phyloP scores from a whole-genome alignment of 2,797 vertebrate species.

The Thripadectes ignobilis region DNA sequence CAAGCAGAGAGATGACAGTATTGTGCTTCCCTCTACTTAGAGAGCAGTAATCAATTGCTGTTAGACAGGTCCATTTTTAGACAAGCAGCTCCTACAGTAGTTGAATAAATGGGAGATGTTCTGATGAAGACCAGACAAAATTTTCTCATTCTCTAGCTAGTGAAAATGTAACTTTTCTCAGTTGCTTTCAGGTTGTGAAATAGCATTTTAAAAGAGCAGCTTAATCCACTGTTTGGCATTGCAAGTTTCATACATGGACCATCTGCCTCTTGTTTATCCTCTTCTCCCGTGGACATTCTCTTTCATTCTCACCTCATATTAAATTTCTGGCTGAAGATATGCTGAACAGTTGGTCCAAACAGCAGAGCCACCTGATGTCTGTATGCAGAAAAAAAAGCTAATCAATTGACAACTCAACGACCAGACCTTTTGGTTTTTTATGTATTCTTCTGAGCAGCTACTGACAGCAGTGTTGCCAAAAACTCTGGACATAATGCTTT shows the following conservation, averaged over 20 bases:
- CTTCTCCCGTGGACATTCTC: constrained; percentile 11
- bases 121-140: background rate
- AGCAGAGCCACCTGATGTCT: constrained; percentile 42
- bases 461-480: background rate
- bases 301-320: constrained; percentile 43
- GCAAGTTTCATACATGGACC: constrained; percentile 17
- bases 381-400: constrained; percentile 41
- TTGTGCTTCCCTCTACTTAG: background rate
- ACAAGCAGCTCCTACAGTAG: background rate
- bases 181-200: background rate
- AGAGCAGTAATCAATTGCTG: background rate
- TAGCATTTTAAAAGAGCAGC: constrained; percentile 27
- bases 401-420: background rate
- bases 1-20: background rate
- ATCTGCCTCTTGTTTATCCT: constrained; percentile 49
- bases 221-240: constrained; percentile 22
- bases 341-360: constrained; percentile 47
- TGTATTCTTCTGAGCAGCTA: background rate
- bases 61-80: background rate
- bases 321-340: constrained; percentile 54
- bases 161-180: background rate
- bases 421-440: background rate
- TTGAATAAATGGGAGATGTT: background rate
- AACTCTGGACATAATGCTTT: background rate
- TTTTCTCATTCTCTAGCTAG: background rate